Base-by-base conservation (phyloP, 2,888 invertebrate species). In the Cenopis cana region DNA sequence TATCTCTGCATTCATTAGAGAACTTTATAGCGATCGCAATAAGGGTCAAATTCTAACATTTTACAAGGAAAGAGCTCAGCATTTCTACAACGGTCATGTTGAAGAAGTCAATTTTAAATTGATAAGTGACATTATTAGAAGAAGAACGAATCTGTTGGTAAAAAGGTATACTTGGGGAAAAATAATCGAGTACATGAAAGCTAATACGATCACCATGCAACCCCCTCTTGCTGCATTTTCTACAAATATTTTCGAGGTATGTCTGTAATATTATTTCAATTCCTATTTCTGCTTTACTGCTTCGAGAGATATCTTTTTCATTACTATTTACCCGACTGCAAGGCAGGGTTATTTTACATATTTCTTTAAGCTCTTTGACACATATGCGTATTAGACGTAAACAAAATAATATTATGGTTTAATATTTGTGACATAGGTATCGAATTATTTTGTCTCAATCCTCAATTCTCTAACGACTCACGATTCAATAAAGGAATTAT, bases 41-140 rank as follows among this genome's bases (percentile, higher is more conserved):
- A 97, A 96, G 82, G 97, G 97, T 0, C 96, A 96, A 86, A 94
- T 98, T 49, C 89, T 98, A 75, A 96, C 96, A 11, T 98, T 98
- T 87, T 98, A 98, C 85, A 98, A 98, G 82, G 97, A 97, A 82
- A 95, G 98, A 81, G 97, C 96, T 0, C 96, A 96, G 77, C 97
- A 97, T 77, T 97, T 98, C 77, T 98, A 98, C 82, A 96, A 97
- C 75, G 98, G 97, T 0, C 96, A 97, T 71, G 97, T 98, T 0
- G 97, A 97, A 82, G 97, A 98, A 86, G 95, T 97, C 0, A 96
- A 97, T 77, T 98, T 97, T 81, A 96, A 96, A 76, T 95, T 96
- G 29, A 96, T 98, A 36, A 96, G 97, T 69, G 97, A 98, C 79
- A 95, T 97, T 3, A 95, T 97, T n/a, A 94, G 97, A 60, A 93